Base-by-base conservation (phyloP, 2,113 vertebrate species). In the Grammomys surdaster region DNA sequence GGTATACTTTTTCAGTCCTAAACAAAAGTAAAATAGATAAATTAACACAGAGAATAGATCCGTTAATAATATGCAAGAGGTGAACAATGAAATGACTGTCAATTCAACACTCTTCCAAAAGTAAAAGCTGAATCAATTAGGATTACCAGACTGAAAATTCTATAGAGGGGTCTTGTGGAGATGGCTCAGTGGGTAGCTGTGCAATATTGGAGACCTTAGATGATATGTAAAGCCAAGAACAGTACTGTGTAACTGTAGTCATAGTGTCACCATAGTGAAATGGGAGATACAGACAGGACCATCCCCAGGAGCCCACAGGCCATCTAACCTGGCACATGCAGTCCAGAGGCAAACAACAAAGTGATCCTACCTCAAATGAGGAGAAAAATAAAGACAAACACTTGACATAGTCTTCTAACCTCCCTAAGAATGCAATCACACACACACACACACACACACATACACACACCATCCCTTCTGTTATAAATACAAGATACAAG, bases 1-100 rank as follows among this genome's bases (percentile, higher is more conserved):
- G 24, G 98, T 98, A 33, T 99, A 99, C 93, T 98, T 99, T 93
- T 97, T 98, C 96, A 99, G 97, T 89, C 97, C 99, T 99, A 97
- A 96, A 97, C 9, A 88, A 87, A 92, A 95, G 97, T 76, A 90
- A 20, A 90, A 90, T 75, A 90, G 17, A 8, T 70, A 88, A 60
- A 31, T 48, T 90, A 40, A 77, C 11, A 76, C n/a, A 75, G 81
- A 92, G 2, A 85, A 78, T 90, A 93, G 87, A 63, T 63, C 31
- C 3, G 65, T 95, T 87, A 88, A 48, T 24, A 80, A 88, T 43
- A 33, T 31, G 20, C 28, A 88, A 81, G 12, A 60, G 40, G 8
- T 3, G 77, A 88, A 89, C 11, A 63, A 81, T 56, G 26, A 94
- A 80, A 73, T 33, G 12, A 7, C 7, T 93, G 31, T 93, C 54